Conservation (phyloP, 2,113 vertebrate genomes). For the Saccopteryx bilineata region DNA sequence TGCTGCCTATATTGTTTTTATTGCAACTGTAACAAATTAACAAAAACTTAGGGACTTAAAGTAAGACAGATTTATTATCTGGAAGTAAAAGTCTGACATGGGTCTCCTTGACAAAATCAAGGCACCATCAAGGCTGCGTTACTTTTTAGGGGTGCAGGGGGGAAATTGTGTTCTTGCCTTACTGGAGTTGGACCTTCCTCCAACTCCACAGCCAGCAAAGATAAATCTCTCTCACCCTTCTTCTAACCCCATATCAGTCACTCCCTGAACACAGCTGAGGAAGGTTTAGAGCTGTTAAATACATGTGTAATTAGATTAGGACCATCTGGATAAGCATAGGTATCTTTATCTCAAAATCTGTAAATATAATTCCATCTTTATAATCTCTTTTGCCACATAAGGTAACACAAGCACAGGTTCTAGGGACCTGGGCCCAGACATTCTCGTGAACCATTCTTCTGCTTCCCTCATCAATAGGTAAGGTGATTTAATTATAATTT, state of each 20-base stretch:
- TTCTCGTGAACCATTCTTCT: background rate
- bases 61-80: background rate
- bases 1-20: background rate
- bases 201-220: background rate
- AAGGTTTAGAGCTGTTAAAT: background rate
- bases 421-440: background rate
- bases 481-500: too few species aligned
- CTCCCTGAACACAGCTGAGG: background rate
- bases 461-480: too few species aligned
- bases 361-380: background rate
- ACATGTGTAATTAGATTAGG: background rate
- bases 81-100: background rate
- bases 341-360: background rate
- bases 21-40: background rate
- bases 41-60: background rate
- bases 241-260: accelerated
- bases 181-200: background rate
- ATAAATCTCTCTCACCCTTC: background rate
- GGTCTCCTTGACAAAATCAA: background rate
- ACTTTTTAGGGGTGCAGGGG: background rate
- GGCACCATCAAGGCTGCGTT: background rate
- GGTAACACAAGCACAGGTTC: background rate
- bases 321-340: background rate
- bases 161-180: background rate
- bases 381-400: background rate